Evolutionary conservation across 1,140 invertebrate species (phyloP), one percentile per base, ranked within the genome.

Genomic region (Lethocerus indicus): DNA sequence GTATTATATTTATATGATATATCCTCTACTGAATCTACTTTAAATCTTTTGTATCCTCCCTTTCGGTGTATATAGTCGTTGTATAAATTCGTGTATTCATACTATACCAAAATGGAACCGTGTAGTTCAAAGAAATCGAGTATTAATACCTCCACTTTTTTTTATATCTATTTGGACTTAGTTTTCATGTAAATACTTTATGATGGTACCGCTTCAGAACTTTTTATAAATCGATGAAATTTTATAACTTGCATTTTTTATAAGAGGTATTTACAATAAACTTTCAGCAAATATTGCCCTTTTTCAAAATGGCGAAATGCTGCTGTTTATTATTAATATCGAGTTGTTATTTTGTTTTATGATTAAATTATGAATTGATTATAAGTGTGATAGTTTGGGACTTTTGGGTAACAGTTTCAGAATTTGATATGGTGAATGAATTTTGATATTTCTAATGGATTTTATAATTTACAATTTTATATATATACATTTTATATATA

Each of bases 51-150:
- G 47, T 52, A 52, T 29, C 25, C 25, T 40, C 40, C 45, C 20
- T n/a, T 40, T 55, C 29, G 47, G 32, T 55, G 50, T 55, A 52
- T 52, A 55, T 52, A 55, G 54, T 52, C 43, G 49, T 49, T 55
- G 54, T 55, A 52, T 45, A 53, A 45, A 53, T 29, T 49, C 26
- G 43, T 55, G 54, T 55, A 52, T 45, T 49, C 37, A 53, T 29
- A 43, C 26, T 40, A 37, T 51, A 47, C 44, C 49, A 54, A 54
- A 48, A 49, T n/a, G 36, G 37, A 41, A 50, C 47, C 39, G 16
- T 47, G 49, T 55, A 55, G 54, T 51, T 55, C 39, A 49, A 49
- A 49, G 40, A 50, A 23, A 9, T 46, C 13, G 40, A 48, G 47
- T 48, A 48, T 48, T 48, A 48, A 48, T 48, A 48, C 47, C 40